Conservation (phyloP, 2,888 invertebrate genomes). For the Lasioglossum figueresi region DNA sequence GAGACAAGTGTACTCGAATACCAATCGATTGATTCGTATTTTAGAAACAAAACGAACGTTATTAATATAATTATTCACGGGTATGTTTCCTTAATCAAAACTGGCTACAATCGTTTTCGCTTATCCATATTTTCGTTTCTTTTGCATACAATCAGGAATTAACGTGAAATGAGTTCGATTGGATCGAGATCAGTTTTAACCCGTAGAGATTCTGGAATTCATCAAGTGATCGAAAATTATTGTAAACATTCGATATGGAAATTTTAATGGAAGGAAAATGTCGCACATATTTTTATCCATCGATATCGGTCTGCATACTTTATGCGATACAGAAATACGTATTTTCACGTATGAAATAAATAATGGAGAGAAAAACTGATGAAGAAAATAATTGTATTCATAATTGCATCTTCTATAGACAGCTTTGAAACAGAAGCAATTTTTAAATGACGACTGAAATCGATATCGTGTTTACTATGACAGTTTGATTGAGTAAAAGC, state of each 20-base stretch:
- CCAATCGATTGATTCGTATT: not conserved
- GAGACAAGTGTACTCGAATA: not conserved
- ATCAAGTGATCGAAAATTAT: not conserved
- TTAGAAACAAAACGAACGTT: not conserved
- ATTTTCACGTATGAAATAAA: not conserved
- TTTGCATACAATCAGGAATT: not conserved
- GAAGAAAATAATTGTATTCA: not conserved
- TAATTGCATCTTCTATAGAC: not conserved
- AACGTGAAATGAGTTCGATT: not conserved
- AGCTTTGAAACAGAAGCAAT: not conserved
- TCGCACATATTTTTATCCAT: not conserved
- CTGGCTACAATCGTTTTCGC: not conserved
- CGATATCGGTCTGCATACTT: not conserved
- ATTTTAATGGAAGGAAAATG: not conserved
- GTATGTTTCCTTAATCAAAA: not conserved
- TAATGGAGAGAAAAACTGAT: not conserved
- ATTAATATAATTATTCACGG: not conserved
- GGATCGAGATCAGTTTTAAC: not conserved
- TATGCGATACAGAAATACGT: not conserved
- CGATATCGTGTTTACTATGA: not conserved
- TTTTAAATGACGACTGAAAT: not conserved
- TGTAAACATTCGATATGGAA: constrained; percentile 8
- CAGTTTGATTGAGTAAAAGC: not conserved
- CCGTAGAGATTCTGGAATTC: not conserved
- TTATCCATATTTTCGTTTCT: not conserved